Evolutionary conservation across 2,113 vertebrate genomes (phyloP), one percentile per base, ranked within the genome.

Genomic region (Tricholaema leucomelas): DNA sequence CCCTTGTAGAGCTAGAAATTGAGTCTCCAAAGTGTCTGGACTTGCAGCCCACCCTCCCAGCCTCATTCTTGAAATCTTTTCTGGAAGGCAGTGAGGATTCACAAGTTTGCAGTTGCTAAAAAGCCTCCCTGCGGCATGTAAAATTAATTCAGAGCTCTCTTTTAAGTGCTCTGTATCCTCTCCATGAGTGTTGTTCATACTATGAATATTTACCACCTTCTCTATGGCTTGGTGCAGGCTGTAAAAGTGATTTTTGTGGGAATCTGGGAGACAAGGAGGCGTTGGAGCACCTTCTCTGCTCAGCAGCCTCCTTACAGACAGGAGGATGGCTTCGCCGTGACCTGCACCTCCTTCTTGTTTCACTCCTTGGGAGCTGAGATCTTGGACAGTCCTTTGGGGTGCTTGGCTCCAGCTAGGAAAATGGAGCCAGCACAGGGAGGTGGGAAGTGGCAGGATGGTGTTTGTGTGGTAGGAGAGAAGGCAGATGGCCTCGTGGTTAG

Each of bases 141-240:
- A 85, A 85, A 91, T 92, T 44, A 93, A 84, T 82, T 81, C 79
- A 76, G 16, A 71, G 85, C 72, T 88, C 77, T 89, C 88, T 92
- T 85, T 80, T 81, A 87, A 82, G 85, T 81, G 54, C 88, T 77
- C 74, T 67, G 25, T 70, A 84, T 93, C 91, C 90, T 84, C 55
- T 89, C 89, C 81, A 6, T 16, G 87, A 83, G 81, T 75, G 54
- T 93, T 96, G 95, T 70, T 79, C 89, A 28, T 73, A 35, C 86
- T 52, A 69, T 96, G 95, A 95, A 93, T 96, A 96, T 96, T 96
- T 94, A 94, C 88, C 93, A 87, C 90, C 79, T 95, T 81, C 23
- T 76, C 88, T 27, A 9, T 76, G 91, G 35, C 86, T 87, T 35
- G 48, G 67, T 64, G 50, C 67, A 10, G 8, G 86, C 90, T 84